These are phyloP conservation scores for Tetramorium simillimum DNA, from an alignment of 1,140 invertebrate species.

Conservation along the genomic window DNA sequence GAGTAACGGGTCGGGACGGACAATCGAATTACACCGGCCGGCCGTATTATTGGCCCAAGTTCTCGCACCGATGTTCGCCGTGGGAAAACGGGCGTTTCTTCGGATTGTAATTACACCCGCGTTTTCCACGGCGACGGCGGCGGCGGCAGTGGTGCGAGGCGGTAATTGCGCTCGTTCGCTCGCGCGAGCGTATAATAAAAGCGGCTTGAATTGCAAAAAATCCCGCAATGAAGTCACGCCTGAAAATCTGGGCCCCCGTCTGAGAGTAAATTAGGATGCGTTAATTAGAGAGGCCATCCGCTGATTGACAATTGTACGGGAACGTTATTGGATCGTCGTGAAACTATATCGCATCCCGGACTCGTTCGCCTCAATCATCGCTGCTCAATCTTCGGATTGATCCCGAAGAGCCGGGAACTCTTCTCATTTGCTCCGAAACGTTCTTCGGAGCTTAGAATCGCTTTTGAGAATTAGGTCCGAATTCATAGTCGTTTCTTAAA, in stretches of 20 bases:
- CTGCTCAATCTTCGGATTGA: background rate
- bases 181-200: background rate
- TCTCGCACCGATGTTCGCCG: slow-evolving; percentile 21
- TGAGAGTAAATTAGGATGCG: background rate
- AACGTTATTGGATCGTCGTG: background rate
- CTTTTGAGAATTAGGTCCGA: too few relatives aligned
- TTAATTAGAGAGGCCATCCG: background rate
- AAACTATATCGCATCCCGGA: background rate
- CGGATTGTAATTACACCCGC: slow-evolving; percentile 32
- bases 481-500: too few relatives aligned
- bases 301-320: background rate
- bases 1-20: slow-evolving; percentile 43
- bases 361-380: background rate
- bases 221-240: background rate
- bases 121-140: slow-evolving; percentile 6
- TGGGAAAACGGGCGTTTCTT: slow-evolving; percentile 50
- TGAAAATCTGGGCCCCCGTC: slow-evolving; percentile 13
- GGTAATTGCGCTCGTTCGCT: slow-evolving; percentile 28
- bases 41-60: slow-evolving; percentile 32
- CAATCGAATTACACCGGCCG: slow-evolving; percentile 42
- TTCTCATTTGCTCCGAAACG: background rate
- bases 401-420: background rate
- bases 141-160: background rate
- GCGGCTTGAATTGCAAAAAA: slow-evolving; percentile 30
- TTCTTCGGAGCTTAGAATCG: too few relatives aligned